Conservation (phyloP, 2,113 vertebrate genomes). For the Gnathochromis pfefferi region DNA sequence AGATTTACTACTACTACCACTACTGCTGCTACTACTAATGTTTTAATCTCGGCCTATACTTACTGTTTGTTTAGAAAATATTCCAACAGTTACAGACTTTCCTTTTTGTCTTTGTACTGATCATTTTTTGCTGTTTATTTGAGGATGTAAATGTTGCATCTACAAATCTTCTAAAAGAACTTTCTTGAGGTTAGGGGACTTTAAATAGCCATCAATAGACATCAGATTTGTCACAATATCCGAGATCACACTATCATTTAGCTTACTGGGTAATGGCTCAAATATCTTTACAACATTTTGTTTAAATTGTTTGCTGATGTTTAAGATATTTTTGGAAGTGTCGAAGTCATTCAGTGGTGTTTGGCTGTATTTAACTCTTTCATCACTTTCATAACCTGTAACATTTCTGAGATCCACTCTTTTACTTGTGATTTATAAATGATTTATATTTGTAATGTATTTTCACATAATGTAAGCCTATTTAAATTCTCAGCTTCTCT, state of each 20-base stretch:
- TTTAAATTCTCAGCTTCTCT: background rate
- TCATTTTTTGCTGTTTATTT: fast-evolving
- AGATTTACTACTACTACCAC: fast-evolving
- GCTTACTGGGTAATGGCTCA: fast-evolving
- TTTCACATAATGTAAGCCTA: background rate
- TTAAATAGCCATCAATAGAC: background rate
- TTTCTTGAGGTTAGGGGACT: background rate
- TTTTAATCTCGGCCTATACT: background rate
- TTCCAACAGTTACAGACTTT: background rate
- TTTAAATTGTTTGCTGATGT: background rate
- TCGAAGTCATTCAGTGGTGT: background rate
- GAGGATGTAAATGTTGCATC: background rate
- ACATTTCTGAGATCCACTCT: fast-evolving
- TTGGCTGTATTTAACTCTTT: background rate
- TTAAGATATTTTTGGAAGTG: background rate
- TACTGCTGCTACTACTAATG: fast-evolving
- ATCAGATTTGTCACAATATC: background rate
- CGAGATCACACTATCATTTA: fast-evolving
- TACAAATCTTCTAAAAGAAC: fast-evolving
- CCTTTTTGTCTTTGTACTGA: background rate
- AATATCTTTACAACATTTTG: background rate
- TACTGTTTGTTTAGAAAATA: background rate
- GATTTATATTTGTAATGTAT: background rate
- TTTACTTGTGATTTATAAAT: background rate
- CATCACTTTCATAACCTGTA: background rate